Conservation (phyloP, 2,888 invertebrate species). For the Calameuta idolon region DNA sequence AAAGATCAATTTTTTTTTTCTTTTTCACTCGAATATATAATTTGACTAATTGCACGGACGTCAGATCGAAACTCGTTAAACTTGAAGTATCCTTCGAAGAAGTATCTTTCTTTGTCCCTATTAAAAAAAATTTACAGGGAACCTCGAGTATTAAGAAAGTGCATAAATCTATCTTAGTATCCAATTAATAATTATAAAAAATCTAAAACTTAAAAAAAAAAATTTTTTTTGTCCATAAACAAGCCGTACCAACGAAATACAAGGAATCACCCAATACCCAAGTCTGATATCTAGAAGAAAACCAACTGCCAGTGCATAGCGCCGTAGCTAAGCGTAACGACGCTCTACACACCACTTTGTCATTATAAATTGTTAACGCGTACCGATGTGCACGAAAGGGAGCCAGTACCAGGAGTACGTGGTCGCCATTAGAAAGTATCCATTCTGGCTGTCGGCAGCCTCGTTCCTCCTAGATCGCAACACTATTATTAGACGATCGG, state of each 20-base stretch:
- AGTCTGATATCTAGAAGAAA: neutral
- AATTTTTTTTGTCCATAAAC: too few relatives aligned
- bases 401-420: conserved; percentile 14
- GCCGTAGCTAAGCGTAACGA: neutral
- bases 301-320: neutral
- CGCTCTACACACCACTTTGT: neutral
- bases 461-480: neutral
- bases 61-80: neutral
- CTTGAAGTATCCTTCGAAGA: neutral
- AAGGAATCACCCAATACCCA: too few relatives aligned
- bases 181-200: too few relatives aligned
- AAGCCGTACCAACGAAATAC: too few relatives aligned
- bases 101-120: neutral
- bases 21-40: neutral
- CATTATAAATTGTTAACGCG: conserved; percentile 8
- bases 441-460: neutral
- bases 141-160: too few relatives aligned
- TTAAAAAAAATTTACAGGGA: neutral
- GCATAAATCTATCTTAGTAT: too few relatives aligned
- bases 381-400: conserved; percentile 23
- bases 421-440: conserved; percentile 30
- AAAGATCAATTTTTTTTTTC: neutral
- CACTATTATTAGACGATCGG: neutral
- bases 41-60: neutral
- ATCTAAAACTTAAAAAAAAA: too few relatives aligned